Evolutionary conservation across 2,888 invertebrate species (phyloP).

Genomic region (Polietes domitor): DNA sequence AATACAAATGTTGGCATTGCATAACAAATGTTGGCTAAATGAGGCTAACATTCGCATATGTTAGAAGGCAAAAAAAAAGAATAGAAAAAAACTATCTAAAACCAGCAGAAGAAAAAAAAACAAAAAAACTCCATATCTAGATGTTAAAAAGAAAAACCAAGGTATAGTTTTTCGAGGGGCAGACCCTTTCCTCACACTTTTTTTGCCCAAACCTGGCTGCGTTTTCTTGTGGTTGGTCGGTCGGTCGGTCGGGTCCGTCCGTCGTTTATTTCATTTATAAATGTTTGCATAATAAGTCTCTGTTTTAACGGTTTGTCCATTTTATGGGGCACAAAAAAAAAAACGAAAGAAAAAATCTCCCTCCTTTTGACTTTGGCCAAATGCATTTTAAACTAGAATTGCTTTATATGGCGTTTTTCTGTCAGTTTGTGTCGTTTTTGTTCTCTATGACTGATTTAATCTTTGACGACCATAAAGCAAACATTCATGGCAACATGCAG

Average conservation of each 20-base stretch:
- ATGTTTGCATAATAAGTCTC: constrained; percentile 76
- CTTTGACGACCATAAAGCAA: constrained; percentile 64
- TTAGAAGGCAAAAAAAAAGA: constrained; percentile 22
- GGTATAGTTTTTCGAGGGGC: not conserved
- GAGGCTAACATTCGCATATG: constrained; percentile 68
- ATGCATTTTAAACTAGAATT: constrained; percentile 48
- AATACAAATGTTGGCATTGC: constrained; percentile 79
- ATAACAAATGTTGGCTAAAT: constrained; percentile 72
- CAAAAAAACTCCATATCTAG: not conserved
- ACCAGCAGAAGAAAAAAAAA: constrained; percentile 15
- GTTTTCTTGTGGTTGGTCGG: not conserved
- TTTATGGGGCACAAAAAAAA: constrained; percentile 43
- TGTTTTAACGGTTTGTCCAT: constrained; percentile 72
- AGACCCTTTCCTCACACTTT: constrained; percentile 27
- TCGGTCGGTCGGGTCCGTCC: not conserved
- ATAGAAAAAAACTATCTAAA: too few species aligned
- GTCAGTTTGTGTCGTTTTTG: constrained; percentile 28
- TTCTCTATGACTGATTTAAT: constrained; percentile 65
- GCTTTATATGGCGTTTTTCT: constrained; percentile 38
- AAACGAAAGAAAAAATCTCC: constrained; percentile 26
- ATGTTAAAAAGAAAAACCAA: constrained; percentile 11
- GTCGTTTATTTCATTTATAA: constrained; percentile 62
- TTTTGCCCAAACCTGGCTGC: not conserved
- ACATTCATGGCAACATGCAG: constrained; percentile 42
- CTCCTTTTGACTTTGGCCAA: not conserved